Base-by-base conservation (phyloP, 1,140 invertebrate species). In the Drosophila sp. region DNA sequence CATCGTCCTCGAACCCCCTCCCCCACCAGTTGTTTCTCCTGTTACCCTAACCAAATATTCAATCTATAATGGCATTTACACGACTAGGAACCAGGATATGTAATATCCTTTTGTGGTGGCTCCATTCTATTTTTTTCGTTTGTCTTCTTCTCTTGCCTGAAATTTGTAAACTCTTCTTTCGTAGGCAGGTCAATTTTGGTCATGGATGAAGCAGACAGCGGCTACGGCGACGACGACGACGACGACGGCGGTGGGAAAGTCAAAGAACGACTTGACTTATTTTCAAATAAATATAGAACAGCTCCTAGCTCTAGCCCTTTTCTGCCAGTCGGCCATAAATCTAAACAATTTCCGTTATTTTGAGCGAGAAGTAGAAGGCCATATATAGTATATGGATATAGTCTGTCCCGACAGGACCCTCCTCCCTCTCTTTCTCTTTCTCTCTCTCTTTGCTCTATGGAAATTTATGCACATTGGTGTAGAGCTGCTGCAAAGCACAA, bases 21-120 rank as follows among this genome's bases (percentile, higher is more conserved):
- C 5, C 7, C 23, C 29, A 17, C 27, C 25, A 38, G 35, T 38
- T 38, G 35, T 38, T 38, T n/a, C 54, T 25, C 29, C 56, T 35
- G 30, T 66, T 50, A 50, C 44, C 23, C 54, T 32, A 44, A 76
- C 72, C 72, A 87, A 79, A 86, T 82, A 86, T 87, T 86, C 83
- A 82, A 86, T 86, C 83, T 87, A 79, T 87, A 86, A 87, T 87
- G 76, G 76, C 83, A 76, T 87, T 86, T 86, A 87, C 83, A 87
- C 79, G 76, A 87, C 83, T 76, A 71, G 76, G 61, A 86, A 86
- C 44, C 83, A 86, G 83, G 83, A 86, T 86, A 86, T 86, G 83
- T 86, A 87, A 86, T 86, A 86, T 86, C 83, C 83, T 83, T 87
- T 79, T 66, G 71, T 63, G 79, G 60, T 70, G 25, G 23, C 44